These are phyloP conservation scores for Temnothorax nylanderi DNA, from an alignment of 1,140 invertebrate genomes.

Conservation along the genomic window DNA sequence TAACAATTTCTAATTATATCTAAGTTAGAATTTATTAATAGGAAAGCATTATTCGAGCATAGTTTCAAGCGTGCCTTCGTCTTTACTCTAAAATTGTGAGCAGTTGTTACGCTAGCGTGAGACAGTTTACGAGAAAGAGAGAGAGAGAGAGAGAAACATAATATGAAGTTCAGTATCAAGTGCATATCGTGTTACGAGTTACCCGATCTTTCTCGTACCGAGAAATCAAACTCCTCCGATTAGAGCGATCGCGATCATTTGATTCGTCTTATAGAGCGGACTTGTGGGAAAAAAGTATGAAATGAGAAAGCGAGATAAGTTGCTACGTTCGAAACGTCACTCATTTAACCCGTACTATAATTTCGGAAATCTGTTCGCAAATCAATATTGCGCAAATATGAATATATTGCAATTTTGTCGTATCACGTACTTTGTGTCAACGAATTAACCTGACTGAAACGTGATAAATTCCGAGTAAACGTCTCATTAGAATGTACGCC, in stretches of 20 bases:
- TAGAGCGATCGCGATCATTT: conserved; percentile 59
- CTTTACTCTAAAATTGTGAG: conserved; percentile 45
- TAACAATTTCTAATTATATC: conserved; percentile 2
- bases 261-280: conserved; percentile 51
- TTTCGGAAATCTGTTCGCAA: background rate
- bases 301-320: background rate
- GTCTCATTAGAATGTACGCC: background rate
- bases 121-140: conserved; percentile 24
- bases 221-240: conserved; percentile 68
- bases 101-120: conserved; percentile 21
- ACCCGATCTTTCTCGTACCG: conserved; percentile 67
- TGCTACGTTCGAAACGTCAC: background rate
- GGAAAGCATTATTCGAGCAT: background rate
- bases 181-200: conserved; percentile 61
- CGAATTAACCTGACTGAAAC: background rate
- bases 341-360: background rate
- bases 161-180: conserved; percentile 69
- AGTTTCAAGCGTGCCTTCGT: background rate
- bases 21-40: background rate
- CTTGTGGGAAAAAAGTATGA: conserved; percentile 14
- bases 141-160: conserved; percentile 45
- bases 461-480: conserved; percentile 40
- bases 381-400: background rate
- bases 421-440: background rate
- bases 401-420: background rate